Evolutionary conservation across 2,888 invertebrate genomes (phyloP).

Genomic region (Candidula unifasciata): DNA sequence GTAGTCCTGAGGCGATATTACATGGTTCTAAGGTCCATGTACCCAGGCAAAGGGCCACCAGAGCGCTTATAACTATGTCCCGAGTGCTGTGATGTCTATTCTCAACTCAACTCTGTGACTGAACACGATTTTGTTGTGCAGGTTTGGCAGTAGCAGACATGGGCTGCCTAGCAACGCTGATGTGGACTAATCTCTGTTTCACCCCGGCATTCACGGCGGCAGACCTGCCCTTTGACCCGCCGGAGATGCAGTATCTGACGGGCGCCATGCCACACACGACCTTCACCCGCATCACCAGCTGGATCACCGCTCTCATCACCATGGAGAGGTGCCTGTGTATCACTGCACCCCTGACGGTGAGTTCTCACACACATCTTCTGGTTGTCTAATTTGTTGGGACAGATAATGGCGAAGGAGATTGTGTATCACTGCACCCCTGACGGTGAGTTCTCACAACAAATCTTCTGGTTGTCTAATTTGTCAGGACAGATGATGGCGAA

Average conservation of each 20-base stretch:
- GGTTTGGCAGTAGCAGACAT: slow-evolving; percentile 11
- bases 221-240: slow-evolving; percentile 28
- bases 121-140: not conserved
- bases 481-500: no score
- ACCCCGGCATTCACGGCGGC: not conserved
- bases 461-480: no score
- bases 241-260: slow-evolving; percentile 32
- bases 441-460: not conserved
- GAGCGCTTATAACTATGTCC: no score
- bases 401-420: not conserved
- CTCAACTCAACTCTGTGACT: no score
- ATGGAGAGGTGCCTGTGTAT: slow-evolving; percentile 44
- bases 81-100: no score
- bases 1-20: no score
- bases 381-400: no score
- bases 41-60: no score
- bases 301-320: slow-evolving; percentile 31
- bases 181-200: slow-evolving; percentile 11
- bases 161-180: not conserved
- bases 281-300: slow-evolving; percentile 26
- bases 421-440: slow-evolving; percentile 36
- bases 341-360: slow-evolving; percentile 21
- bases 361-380: not conserved
- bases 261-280: slow-evolving; percentile 23
- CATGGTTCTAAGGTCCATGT: no score